Percentiles rank a stretch among this genome's conserved stretches.
Evolutionary conservation across 2,888 invertebrate genomes (phyloP).

Genomic region (Dendrolimus pini): DNA sequence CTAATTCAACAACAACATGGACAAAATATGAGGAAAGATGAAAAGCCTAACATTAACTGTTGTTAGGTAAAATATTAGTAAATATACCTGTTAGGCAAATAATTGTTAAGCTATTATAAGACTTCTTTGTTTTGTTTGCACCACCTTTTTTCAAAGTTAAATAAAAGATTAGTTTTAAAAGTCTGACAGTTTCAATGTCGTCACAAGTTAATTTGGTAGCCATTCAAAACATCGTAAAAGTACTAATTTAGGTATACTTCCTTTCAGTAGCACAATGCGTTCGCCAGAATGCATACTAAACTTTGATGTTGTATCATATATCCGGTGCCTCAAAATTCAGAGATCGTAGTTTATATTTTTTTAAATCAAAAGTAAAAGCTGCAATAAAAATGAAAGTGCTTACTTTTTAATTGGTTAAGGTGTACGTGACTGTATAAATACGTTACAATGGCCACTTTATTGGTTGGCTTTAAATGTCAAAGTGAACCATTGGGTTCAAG

Average conservation of each 20-base stretch:
- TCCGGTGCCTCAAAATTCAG: not conserved
- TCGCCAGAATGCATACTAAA: not conserved
- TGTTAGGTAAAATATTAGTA: no score
- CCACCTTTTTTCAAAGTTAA: not conserved
- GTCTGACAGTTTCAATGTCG: not conserved
- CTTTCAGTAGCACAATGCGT: constrained; percentile 26
- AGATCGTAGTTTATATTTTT: not conserved
- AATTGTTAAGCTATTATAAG: no score
- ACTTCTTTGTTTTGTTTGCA: not conserved
- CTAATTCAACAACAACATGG: no score
- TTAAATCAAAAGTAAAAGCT: not conserved
- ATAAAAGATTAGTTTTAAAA: not conserved
- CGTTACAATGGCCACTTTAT: constrained; percentile 28
- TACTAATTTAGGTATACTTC: constrained; percentile 22
- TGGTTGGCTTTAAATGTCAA: constrained; percentile 31
- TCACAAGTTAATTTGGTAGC: constrained; percentile 28
- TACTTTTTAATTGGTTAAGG: constrained; percentile 10
- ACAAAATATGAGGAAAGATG: no score
- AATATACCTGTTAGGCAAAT: no score
- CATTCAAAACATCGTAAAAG: constrained; percentile 35
- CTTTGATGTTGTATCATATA: not conserved
- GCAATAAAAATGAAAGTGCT: not conserved
- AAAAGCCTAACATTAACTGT: no score
- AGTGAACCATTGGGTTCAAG: constrained; percentile 48
- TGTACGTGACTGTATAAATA: constrained; percentile 38